Percentiles rank a stretch among this genome's conserved stretches.
These are phyloP conservation scores for Sphaerophoria rueppellii DNA, from an alignment of 2,888 invertebrate species.

Conservation along the genomic window DNA sequence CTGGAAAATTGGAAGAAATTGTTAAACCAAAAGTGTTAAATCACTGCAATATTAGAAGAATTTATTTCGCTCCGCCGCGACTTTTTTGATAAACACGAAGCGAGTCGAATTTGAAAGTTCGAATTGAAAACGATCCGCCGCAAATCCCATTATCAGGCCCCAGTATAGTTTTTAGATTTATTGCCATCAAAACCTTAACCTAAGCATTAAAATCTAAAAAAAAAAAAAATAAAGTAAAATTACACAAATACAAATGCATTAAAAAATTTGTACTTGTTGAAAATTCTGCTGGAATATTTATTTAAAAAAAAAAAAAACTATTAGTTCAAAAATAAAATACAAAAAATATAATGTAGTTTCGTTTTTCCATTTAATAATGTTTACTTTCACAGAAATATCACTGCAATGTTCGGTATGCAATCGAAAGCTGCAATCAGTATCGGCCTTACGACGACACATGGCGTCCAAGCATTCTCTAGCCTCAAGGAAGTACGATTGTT, in stretches of 20 bases:
- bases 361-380: not conserved
- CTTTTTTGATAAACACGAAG: too few species aligned
- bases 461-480: constrained; percentile 80
- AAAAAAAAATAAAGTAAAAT: constrained; percentile 1
- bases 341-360: constrained; percentile 7
- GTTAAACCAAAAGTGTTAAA: too few species aligned
- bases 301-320: constrained; percentile 38
- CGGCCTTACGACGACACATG: constrained; percentile 80
- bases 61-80: too few species aligned
- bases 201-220: not conserved
- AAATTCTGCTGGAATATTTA: constrained; percentile 54
- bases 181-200: constrained; percentile 7
- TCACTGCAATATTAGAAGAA: too few species aligned
- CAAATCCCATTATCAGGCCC: too few species aligned
- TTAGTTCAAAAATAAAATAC: constrained; percentile 59
- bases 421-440: constrained; percentile 79
- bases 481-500: constrained; percentile 79
- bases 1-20: too few species aligned
- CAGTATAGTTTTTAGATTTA: constrained; percentile 35
- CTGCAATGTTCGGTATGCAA: constrained; percentile 79
- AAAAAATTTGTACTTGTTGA: constrained; percentile 26
- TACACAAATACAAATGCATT: constrained; percentile 26
- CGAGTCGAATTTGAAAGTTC: too few species aligned
- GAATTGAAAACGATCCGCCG: too few species aligned
- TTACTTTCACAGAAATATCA: constrained; percentile 59